Conservation (phyloP, 2,888 invertebrate genomes). For the Sphinx pinastri region DNA sequence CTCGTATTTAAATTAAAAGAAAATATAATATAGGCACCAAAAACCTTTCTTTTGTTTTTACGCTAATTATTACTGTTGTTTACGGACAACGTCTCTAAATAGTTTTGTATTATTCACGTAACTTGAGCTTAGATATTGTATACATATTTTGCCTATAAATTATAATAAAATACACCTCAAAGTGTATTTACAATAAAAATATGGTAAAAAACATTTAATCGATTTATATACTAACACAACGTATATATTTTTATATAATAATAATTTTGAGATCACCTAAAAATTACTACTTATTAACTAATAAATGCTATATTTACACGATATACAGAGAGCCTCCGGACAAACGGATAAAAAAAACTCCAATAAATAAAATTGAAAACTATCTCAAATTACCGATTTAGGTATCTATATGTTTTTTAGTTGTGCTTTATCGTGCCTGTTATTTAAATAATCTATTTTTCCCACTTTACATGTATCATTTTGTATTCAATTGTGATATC, state of each 20-base stretch:
- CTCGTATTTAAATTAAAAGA: background rate
- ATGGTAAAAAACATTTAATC: slow-evolving; percentile 25
- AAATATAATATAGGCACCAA: background rate
- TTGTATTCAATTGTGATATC: too few relatives aligned
- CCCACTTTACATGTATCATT: too few relatives aligned
- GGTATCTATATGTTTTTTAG: too few relatives aligned
- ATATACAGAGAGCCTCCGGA: slow-evolving; percentile 42
- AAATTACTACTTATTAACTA: slow-evolving; percentile 43
- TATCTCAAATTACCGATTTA: too few relatives aligned
- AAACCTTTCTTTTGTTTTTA: too few relatives aligned
- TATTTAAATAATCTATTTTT: too few relatives aligned
- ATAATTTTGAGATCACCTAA: slow-evolving; percentile 48
- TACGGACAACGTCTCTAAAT: slow-evolving; percentile 4
- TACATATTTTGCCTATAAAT: background rate
- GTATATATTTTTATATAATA: slow-evolving; percentile 15
- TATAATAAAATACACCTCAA: slow-evolving; percentile 12
- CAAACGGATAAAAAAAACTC: slow-evolving; percentile 26
- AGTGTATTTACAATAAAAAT: slow-evolving; percentile 19
- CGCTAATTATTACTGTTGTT: too few relatives aligned
- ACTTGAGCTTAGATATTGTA: slow-evolving; percentile 19
- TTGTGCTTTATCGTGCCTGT: too few relatives aligned
- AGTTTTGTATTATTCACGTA: slow-evolving; percentile 2
- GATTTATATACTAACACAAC: slow-evolving; percentile 20
- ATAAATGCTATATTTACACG: slow-evolving; percentile 52
- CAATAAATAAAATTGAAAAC: too few relatives aligned